Percentiles rank a stretch among this genome's conserved stretches.
Evolutionary conservation across 2,888 invertebrate species (phyloP).

Genomic region (Diarsia rubi): DNA sequence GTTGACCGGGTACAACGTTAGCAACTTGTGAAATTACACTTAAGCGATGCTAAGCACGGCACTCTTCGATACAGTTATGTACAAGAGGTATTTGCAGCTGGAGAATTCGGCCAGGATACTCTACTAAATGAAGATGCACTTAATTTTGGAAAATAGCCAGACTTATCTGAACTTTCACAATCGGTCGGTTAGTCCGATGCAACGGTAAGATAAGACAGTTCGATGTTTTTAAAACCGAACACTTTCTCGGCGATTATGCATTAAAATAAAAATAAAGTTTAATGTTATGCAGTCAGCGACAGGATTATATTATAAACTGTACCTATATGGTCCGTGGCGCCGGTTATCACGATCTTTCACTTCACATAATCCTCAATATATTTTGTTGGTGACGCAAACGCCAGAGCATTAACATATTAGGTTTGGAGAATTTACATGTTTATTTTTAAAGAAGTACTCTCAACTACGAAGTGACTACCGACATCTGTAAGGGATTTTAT

Average conservation of each 20-base stretch:
- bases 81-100: constrained; percentile 53
- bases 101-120: constrained; percentile 58
- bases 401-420: constrained; percentile 1
- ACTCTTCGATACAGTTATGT: constrained; percentile 62
- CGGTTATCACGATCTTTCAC: constrained; percentile 52
- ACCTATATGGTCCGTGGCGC: constrained; percentile 33
- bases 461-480: neutral
- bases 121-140: constrained; percentile 23
- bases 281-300: constrained; percentile 34
- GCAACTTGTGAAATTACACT: constrained; percentile 16
- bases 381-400: constrained; percentile 40
- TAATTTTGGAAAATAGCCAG: neutral
- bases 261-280: constrained; percentile 56
- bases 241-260: constrained; percentile 57
- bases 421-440: neutral
- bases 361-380: constrained; percentile 33
- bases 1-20: constrained; percentile 32
- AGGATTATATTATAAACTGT: constrained; percentile 29
- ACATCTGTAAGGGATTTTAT: neutral
- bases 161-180: neutral
- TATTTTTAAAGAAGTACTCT: no score
- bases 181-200: constrained; percentile 25
- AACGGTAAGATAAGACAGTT: constrained; percentile 36
- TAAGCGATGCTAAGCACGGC: constrained; percentile 57
- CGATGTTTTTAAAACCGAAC: constrained; percentile 40